A percentile compares a stretch with the other conserved stretches of the same genome.
phyloP scores from a whole-genome alignment of 2,797 vertebrate genomes.

The Epinephelus awoara region DNA sequence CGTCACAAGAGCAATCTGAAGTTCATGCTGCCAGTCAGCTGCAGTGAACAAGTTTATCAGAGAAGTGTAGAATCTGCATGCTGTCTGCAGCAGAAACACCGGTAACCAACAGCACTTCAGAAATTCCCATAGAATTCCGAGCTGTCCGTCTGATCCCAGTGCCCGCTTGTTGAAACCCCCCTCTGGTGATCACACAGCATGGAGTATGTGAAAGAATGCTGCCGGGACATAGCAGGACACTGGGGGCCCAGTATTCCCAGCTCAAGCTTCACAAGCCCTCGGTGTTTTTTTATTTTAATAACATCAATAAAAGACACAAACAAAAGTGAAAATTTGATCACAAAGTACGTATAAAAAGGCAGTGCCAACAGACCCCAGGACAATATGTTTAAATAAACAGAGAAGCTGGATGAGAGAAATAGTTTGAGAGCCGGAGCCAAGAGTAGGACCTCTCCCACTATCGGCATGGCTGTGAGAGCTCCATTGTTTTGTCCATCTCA shows the following conservation, averaged over 20 bases:
- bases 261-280: conserved; percentile 23
- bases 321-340: conserved; percentile 48
- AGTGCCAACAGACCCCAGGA: conserved; percentile 37
- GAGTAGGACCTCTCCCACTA: conserved; percentile 57
- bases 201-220: conserved; percentile 86
- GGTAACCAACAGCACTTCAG: conserved; percentile 46
- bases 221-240: conserved; percentile 63
- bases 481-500: conserved; percentile 56
- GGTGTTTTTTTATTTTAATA: conserved; percentile 30
- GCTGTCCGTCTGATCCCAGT: conserved; percentile 63
- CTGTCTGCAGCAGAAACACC: conserved; percentile 47
- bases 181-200: conserved; percentile 72
- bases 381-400: conserved; percentile 59
- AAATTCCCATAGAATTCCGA: conserved; percentile 79
- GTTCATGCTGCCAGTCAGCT: conserved; percentile 13
- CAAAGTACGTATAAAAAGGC: conserved; percentile 1
- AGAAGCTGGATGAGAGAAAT: conserved; percentile 38
- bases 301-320: conserved; percentile 53
- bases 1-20: neutral
- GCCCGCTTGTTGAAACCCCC: conserved; percentile 66
- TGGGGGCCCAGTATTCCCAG: conserved; percentile 73
- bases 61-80: conserved; percentile 16
- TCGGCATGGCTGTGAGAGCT: conserved; percentile 45
- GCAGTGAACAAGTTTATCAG: conserved; percentile 17
- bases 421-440: conserved; percentile 40